Percentiles rank a stretch among this genome's conserved stretches.
These are phyloP conservation scores for Dexiosoma caninum DNA, from an alignment of 2,888 invertebrate species.

Conservation along the genomic window DNA sequence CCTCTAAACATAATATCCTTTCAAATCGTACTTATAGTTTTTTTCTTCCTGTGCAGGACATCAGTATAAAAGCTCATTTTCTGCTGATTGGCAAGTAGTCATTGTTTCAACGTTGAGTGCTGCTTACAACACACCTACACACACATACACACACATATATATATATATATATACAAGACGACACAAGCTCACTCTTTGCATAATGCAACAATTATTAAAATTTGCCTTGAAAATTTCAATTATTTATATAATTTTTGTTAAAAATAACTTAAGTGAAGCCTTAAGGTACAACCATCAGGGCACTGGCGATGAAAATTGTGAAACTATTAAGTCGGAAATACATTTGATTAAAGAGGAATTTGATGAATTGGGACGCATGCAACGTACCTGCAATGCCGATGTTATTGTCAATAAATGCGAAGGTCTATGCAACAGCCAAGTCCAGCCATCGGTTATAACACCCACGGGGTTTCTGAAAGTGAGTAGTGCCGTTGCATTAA, in stretches of 20 bases:
- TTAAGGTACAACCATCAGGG: constrained; percentile 73
- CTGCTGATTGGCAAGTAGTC: constrained; percentile 28
- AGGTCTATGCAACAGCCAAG: constrained; percentile 93
- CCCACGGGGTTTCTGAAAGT: constrained; percentile 91
- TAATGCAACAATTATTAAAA: constrained; percentile 50
- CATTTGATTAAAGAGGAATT: constrained; percentile 95
- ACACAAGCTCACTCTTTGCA: too few species aligned
- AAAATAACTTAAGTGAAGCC: constrained; percentile 65
- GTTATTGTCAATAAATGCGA: constrained; percentile 95
- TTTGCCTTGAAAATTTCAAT: constrained; percentile 65
- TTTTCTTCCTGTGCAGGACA: not conserved
- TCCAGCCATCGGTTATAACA: constrained; percentile 92
- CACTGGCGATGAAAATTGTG: constrained; percentile 86
- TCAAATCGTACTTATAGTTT: constrained; percentile 8
- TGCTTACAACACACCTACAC: not conserved
- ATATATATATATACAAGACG: too few species aligned
- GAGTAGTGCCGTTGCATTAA: constrained; percentile 44
- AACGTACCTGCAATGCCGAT: constrained; percentile 92
- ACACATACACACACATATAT: too few species aligned
- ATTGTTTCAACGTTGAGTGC: constrained; percentile 7
- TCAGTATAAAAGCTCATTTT: constrained; percentile 55
- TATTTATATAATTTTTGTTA: constrained; percentile 59
- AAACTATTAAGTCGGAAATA: constrained; percentile 90
- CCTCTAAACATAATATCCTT: constrained; percentile 7
- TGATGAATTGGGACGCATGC: constrained; percentile 89